Base-by-base conservation (phyloP, 2,888 invertebrate species). In the Candidula unifasciata region DNA sequence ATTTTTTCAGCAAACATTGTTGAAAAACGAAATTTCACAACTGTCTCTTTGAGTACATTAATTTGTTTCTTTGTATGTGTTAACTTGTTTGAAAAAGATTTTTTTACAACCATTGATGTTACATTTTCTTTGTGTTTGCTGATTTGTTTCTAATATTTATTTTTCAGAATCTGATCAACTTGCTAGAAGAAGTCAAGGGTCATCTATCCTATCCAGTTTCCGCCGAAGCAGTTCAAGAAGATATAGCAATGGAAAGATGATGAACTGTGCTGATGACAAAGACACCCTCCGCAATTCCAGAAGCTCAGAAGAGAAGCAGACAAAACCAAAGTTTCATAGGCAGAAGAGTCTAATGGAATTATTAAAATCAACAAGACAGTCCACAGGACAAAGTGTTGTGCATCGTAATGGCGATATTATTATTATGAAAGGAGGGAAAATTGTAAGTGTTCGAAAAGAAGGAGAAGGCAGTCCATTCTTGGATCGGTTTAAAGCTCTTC, bases 351-450 rank as follows among this genome's bases (percentile, higher is more conserved):
- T 87, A 33, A 78, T 87, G 18, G 86, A 86, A 6, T 60, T 87
- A 33, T 82, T 86, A 80, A 66, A 86, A 27, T 80, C 86, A 18
- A 84, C 87, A 5, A 77, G 87, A 5, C 84, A 85, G 68, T 86
- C 86, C 16, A 80, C 60, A 35, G 86, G 83, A 24, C 83, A 82
- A 57, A 91, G 89, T 80, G 91, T 91, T 0, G 87, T 92, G 16
- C 91, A 91, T 52, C 88, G 89, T 69, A 90, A 92, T 57, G 91
- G 90, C 13, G 89, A 91, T 5, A 82, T 91, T 0, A 90, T 92
- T 71, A 88, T 91, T 54, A 89, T 91, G 60, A 92, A 92, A 86
- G 90, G 89, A 68, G 91, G 91, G 2, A 92, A 92, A 85, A 91
- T 91, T 52, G 90, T 92, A 35, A 90, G 91, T 33, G 90, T 91